Conservation (phyloP, 2,113 vertebrate genomes). For the Tinamus guttatus region DNA sequence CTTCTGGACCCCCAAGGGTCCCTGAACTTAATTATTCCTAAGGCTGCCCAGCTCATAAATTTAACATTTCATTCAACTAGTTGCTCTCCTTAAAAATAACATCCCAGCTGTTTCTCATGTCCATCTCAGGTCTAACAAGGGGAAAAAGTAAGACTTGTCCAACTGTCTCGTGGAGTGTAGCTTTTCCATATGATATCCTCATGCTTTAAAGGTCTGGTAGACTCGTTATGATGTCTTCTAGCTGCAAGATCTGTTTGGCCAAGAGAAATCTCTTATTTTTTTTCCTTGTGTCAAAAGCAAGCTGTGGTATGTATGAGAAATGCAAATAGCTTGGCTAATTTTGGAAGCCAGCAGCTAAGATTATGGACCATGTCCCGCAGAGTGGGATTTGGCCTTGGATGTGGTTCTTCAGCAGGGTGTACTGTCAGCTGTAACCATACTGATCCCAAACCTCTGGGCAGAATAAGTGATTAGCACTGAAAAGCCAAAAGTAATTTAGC, state of each 20-base stretch:
- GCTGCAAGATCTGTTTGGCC: constrained; percentile 5
- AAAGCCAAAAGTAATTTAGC: background rate
- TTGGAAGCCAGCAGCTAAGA: background rate
- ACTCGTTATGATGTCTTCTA: background rate
- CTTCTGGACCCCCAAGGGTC: background rate
- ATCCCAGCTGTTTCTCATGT: background rate
- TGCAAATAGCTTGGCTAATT: background rate
- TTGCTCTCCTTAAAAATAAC: background rate
- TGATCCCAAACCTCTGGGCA: background rate
- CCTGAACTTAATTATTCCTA: background rate
- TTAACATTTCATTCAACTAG: background rate
- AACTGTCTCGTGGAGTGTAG: background rate
- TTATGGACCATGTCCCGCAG: background rate
- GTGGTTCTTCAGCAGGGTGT: background rate
- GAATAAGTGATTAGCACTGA: background rate
- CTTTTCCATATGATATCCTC: background rate
- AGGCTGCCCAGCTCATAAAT: constrained; percentile 16
- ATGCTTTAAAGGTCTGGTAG: background rate
- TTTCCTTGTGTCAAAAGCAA: background rate
- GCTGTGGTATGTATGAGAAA: background rate
- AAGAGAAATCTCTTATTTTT: background rate
- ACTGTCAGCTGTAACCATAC: background rate
- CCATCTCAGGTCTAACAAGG: background rate
- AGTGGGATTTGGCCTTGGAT: background rate
- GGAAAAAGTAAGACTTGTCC: background rate